Conservation (phyloP, 2,113 vertebrate genomes). For the Crotophaga sulcirostris region DNA sequence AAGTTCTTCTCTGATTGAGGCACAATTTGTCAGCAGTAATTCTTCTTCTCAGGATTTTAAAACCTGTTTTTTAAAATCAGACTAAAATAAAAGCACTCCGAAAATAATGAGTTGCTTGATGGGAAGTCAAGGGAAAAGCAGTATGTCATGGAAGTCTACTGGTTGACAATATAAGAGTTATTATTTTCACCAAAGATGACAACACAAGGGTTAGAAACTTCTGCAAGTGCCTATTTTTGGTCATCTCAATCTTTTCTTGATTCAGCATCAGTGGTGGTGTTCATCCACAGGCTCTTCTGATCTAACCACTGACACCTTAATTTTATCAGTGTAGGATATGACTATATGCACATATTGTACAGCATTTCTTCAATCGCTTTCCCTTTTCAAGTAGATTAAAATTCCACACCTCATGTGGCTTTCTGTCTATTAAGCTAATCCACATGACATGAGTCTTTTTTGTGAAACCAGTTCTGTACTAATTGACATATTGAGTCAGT, state of each 20-base stretch:
- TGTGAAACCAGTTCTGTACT: not conserved
- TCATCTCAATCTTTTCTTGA: not conserved
- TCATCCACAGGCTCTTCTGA: not conserved
- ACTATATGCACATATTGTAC: not conserved
- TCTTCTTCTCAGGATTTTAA: not conserved
- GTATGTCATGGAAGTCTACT: not conserved
- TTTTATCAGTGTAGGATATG: not conserved
- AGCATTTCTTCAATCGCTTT: not conserved
- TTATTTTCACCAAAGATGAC: not conserved
- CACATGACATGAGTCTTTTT: not conserved
- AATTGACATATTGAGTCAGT: not conserved
- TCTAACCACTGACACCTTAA: not conserved
- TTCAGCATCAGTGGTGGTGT: not conserved
- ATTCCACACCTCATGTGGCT: not conserved
- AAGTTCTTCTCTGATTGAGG: not conserved
- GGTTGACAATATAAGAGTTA: not conserved
- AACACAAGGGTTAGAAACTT: not conserved
- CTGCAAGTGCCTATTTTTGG: not conserved
- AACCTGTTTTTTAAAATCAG: not conserved
- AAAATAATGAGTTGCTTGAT: not conserved
- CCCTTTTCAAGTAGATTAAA: not conserved
- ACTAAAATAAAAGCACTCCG: not conserved
- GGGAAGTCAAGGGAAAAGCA: not conserved
- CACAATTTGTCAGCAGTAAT: not conserved
- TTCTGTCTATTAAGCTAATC: constrained; percentile 4